These are phyloP conservation scores for Alexandromys fortis DNA, from an alignment of 2,113 vertebrate species.

Conservation along the genomic window DNA sequence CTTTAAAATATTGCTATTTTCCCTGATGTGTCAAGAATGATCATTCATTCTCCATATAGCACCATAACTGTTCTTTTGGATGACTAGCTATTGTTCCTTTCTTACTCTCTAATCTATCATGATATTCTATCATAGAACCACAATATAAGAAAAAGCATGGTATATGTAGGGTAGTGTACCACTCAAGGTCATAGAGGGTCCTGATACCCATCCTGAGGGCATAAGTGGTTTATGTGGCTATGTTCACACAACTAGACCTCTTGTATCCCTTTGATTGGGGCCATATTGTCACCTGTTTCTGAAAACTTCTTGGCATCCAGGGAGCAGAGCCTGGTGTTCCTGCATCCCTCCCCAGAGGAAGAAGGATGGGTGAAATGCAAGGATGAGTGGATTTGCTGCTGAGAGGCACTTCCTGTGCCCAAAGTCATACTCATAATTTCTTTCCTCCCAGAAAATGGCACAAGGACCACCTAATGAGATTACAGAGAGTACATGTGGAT, in stretches of 20 bases:
- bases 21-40: not conserved
- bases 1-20: not conserved
- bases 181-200: not conserved
- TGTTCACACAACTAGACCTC: not conserved
- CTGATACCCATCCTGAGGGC: not conserved
- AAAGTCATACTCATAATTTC: not conserved
- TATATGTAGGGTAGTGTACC: not conserved
- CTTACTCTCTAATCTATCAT: not conserved
- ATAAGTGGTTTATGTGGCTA: not conserved
- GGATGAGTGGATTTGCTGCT: not conserved
- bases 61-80: not conserved
- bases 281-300: not conserved
- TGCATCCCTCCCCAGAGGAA: not conserved
- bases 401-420: not conserved
- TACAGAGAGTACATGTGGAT: not conserved
- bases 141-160: not conserved
- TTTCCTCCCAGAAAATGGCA: not conserved
- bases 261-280: not conserved
- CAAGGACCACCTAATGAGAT: not conserved
- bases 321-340: not conserved
- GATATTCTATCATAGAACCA: not conserved
- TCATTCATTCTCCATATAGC: not conserved
- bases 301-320: not conserved
- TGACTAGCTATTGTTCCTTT: not conserved
- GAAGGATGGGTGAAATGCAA: not conserved